These are phyloP conservation scores for Conus ventricosus DNA, from an alignment of 1,140 invertebrate species.

Conservation along the genomic window DNA sequence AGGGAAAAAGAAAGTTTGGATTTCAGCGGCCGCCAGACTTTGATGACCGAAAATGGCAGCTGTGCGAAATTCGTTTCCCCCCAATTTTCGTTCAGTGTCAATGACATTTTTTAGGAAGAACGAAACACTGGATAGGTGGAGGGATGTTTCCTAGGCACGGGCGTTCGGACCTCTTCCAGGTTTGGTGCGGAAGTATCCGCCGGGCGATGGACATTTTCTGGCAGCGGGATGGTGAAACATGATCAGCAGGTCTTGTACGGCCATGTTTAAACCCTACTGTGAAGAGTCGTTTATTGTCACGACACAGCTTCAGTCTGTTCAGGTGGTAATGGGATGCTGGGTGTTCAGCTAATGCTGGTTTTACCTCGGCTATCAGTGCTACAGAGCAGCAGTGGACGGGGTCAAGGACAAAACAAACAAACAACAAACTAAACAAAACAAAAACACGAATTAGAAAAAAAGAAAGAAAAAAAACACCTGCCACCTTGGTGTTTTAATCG, in stretches of 20 bases:
- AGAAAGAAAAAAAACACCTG: too few relatives aligned
- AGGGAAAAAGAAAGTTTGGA: slow-evolving; percentile 41
- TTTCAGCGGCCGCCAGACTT: slow-evolving; percentile 48
- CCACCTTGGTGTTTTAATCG: too few relatives aligned
- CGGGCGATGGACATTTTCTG: slow-evolving; percentile 49
- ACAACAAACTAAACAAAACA: too few relatives aligned
- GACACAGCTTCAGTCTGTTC: slow-evolving; percentile 50
- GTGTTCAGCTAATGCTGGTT: slow-evolving; percentile 45
- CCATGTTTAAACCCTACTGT: slow-evolving; percentile 44
- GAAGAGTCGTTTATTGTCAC: slow-evolving; percentile 28
- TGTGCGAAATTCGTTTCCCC: slow-evolving; percentile 30
- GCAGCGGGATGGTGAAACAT: slow-evolving; percentile 44
- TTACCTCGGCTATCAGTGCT: slow-evolving; percentile 52
- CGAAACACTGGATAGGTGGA: slow-evolving; percentile 50
- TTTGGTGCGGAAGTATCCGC: slow-evolving; percentile 46
- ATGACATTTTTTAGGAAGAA: slow-evolving; percentile 49
- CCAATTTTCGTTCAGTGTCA: background rate
- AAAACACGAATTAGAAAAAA: too few relatives aligned
- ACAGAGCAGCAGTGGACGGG: slow-evolving; percentile 25
- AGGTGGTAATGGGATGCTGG: background rate
- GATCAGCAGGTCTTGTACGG: slow-evolving; percentile 59
- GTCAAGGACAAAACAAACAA: too few relatives aligned
- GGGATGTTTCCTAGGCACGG: slow-evolving; percentile 45
- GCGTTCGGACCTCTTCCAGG: slow-evolving; percentile 16
- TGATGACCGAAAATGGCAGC: slow-evolving; percentile 49